Percentiles rank a stretch among this genome's conserved stretches.
phyloP scores from a whole-genome alignment of 2,888 invertebrate genomes.

The Adelognathus sp. region DNA sequence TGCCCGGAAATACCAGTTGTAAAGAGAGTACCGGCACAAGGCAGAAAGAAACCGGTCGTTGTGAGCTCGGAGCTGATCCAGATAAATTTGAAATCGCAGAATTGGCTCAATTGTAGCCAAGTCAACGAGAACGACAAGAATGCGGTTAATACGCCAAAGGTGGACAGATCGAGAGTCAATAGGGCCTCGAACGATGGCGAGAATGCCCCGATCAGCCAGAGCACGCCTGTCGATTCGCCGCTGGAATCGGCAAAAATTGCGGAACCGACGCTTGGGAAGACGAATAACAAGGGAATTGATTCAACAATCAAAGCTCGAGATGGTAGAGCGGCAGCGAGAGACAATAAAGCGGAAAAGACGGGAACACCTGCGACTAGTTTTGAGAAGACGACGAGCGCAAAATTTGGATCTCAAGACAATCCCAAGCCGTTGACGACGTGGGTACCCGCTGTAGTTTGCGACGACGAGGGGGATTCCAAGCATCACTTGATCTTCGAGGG shows the following conservation, averaged over 20 bases:
- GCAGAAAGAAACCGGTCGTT: constrained; percentile 28
- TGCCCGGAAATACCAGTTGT: not conserved
- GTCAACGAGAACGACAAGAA: constrained; percentile 25
- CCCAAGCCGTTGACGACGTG: constrained; percentile 70
- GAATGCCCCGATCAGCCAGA: not conserved
- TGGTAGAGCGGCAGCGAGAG: not conserved
- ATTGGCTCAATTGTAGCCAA: not conserved
- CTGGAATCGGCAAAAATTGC: not conserved
- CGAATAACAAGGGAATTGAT: constrained; percentile 13
- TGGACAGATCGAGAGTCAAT: not conserved
- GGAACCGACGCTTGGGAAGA: not conserved
- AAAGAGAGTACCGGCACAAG: not conserved
- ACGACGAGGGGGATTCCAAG: constrained; percentile 42
- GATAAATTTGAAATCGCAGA: constrained; percentile 1
- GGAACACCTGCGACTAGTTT: not conserved
- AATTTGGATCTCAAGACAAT: constrained; percentile 67
- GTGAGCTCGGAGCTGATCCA: constrained; percentile 20
- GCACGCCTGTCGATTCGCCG: not conserved
- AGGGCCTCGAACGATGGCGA: not conserved
- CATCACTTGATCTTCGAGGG: constrained; percentile 72
- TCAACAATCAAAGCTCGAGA: not conserved
- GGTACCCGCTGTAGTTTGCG: constrained; percentile 68
- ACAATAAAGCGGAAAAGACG: constrained; percentile 2
- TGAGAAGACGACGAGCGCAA: not conserved
- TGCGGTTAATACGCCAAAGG: not conserved